Evolutionary conservation across 53 echinoderm and acorn worm genomes (phyloP), one percentile per base, ranked within the genome.

Genomic region (Luidia sarsii): DNA sequence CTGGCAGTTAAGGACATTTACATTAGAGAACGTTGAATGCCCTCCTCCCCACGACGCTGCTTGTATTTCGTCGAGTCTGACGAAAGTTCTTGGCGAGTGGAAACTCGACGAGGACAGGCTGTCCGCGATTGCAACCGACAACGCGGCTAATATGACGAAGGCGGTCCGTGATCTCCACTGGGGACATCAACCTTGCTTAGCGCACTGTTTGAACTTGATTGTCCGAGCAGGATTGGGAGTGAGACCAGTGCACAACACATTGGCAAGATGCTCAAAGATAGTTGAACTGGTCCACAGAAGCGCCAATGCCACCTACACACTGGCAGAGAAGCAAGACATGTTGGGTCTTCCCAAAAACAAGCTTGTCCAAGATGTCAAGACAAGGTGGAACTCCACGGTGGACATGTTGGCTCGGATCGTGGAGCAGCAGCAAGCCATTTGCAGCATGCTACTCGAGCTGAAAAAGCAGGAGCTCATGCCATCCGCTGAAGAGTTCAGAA

Each of bases 151-250:
- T n/a, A n/a, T n/a, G n/a, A n/a, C 34, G 2, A 80, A 65, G 23
- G 48, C 80, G 1, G 34, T 65, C 18, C 21, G 19, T 7, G 80
- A 80, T 5, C 19, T 80, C 11, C 65, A 30, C 3, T 51, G 50
- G 50, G 22, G 34, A 13, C 50, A 65, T 38, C 33, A 50, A 33
- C 64, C 49, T 30, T 80, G 80, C 13, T 80, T 80, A 35, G 80
- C 65, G 9, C 80, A 65, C 20, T 50, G 22, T 24, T 52, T 80
- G 0, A 80, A 80, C 50, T 33, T 65, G 52, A 36, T 80, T n/a
- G n/a, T n/a, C n/a, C n/a, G n/a, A n/a, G n/a, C n/a, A n/a, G n/a
- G n/a, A n/a, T n/a, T n/a, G n/a, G 1, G 80, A 65, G 2, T 65
- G 27, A 16, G 24, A 18, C 19, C 3, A 23, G 48, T 79, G 1